These are phyloP conservation scores for Ammodytes marinus DNA, from an alignment of 2,113 vertebrate genomes.

Conservation along the genomic window DNA sequence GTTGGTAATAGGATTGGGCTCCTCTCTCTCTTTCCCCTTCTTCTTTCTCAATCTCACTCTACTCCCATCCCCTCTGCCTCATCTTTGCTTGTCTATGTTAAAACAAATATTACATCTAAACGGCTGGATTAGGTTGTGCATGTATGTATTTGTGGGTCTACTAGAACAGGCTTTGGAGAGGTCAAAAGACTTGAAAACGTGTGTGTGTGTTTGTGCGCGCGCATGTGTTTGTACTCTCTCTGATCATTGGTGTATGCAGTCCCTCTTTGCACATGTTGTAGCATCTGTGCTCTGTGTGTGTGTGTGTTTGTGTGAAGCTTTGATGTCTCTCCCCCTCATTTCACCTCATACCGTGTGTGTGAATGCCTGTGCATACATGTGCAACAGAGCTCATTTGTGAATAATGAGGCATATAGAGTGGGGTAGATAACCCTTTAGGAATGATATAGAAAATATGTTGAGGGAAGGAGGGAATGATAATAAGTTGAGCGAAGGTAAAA, in stretches of 20 bases:
- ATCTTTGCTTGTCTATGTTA: background rate
- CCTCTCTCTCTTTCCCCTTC: conserved; percentile 43
- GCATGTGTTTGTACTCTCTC: conserved; percentile 53
- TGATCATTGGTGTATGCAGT: conserved; percentile 58
- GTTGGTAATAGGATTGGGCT: conserved; percentile 78
- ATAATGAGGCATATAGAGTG: conserved; percentile 71
- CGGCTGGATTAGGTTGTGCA: conserved; percentile 56
- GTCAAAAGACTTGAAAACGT: conserved; percentile 43
- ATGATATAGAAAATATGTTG: conserved; percentile 54
- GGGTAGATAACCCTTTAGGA: conserved; percentile 60
- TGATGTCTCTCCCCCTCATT: conserved; percentile 53
- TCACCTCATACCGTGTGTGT: conserved; percentile 3
- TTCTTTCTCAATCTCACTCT: conserved; percentile 54
- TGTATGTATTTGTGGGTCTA: conserved; percentile 75
- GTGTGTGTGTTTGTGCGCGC: conserved; percentile 26
- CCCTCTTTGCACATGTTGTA: conserved; percentile 59
- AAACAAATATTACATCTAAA: conserved; percentile 46
- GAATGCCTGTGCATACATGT: conserved; percentile 42
- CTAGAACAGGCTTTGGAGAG: conserved; percentile 50
- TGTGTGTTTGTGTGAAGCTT: conserved; percentile 51
- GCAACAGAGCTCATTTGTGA: conserved; percentile 73
- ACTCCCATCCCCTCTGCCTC: conserved; percentile 32
- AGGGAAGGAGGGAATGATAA: conserved; percentile 38
- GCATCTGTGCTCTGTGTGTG: conserved; percentile 61
- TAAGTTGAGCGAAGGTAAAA: conserved; percentile 40